Conservation (phyloP, 2,113 vertebrate species). For the Cygnus buccinator region DNA sequence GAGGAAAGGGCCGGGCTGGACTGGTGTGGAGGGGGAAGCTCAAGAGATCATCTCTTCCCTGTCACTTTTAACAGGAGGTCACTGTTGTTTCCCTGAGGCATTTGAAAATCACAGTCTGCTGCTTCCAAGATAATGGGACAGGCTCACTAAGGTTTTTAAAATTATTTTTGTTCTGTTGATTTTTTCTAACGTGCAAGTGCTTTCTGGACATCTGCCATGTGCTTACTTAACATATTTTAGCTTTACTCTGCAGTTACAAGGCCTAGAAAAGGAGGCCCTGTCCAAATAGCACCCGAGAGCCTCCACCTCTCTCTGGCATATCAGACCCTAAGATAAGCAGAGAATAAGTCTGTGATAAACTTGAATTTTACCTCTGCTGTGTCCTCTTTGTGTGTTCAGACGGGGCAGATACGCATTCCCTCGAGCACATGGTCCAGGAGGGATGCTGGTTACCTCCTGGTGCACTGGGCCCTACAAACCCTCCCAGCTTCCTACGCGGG, state of each 20-base stretch:
- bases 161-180: not conserved
- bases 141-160: not conserved
- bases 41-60: not conserved
- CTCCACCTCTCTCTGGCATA: not conserved
- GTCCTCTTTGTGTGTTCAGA: not conserved
- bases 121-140: not conserved
- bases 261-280: not conserved
- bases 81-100: not conserved
- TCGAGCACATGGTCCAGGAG: not conserved
- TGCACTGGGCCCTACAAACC: not conserved
- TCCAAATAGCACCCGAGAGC: not conserved
- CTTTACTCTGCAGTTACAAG: not conserved
- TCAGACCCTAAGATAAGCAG: not conserved
- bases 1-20: not conserved
- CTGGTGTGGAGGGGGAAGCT: fast-evolving
- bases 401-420: not conserved
- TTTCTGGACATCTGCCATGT: not conserved
- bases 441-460: not conserved
- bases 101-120: not conserved
- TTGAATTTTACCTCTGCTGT: not conserved
- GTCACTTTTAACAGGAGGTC: not conserved
- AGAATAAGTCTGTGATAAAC: too few species aligned
- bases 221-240: not conserved
- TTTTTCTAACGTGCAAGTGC: not conserved
- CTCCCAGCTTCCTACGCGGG: not conserved